A percentile compares a stretch with the other conserved stretches of the same genome.
These are phyloP conservation scores for Discoglossus pictus DNA, from an alignment of 2,797 vertebrate species.

Conservation along the genomic window DNA sequence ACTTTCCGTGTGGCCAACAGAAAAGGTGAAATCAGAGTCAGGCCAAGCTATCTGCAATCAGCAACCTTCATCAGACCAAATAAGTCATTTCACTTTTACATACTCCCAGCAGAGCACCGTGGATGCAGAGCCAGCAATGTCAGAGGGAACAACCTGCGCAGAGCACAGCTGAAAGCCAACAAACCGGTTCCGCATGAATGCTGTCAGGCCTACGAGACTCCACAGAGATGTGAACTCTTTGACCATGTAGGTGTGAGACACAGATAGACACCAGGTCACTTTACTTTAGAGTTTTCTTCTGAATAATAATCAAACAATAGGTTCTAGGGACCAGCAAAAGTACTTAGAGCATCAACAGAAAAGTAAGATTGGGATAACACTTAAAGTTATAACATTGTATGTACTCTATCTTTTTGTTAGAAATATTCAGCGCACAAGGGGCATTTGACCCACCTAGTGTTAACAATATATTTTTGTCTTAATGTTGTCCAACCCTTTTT, in stretches of 20 bases:
- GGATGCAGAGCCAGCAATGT: slow-evolving; percentile 77
- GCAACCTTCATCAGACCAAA: slow-evolving; percentile 62
- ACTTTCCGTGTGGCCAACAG: slow-evolving; percentile 45
- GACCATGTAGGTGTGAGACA: slow-evolving; percentile 84
- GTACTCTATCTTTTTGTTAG: too few species aligned
- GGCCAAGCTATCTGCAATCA: slow-evolving; percentile 65
- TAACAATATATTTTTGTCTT: too few species aligned
- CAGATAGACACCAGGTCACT: slow-evolving; percentile 72
- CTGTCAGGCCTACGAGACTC: slow-evolving; percentile 70
- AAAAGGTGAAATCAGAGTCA: slow-evolving; percentile 56
- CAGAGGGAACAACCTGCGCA: slow-evolving; percentile 69
- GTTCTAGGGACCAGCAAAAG: slow-evolving; percentile 2
- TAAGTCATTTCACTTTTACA: slow-evolving; percentile 71
- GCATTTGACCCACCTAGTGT: too few species aligned
- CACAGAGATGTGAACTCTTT: slow-evolving; percentile 76
- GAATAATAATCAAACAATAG: slow-evolving; percentile 9
- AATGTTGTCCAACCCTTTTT: too few species aligned
- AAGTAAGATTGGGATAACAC: neutral
- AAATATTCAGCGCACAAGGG: too few species aligned
- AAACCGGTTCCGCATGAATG: slow-evolving; percentile 77
- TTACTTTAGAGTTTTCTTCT: slow-evolving; percentile 65
- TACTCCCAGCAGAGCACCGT: slow-evolving; percentile 78
- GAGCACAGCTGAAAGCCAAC: slow-evolving; percentile 61
- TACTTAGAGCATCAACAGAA: neutral
- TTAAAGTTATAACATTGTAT: too few species aligned